A percentile compares a stretch with the other conserved stretches of the same genome.
These are phyloP conservation scores for Ditula angustiorana DNA, from an alignment of 2,888 invertebrate species.

Conservation along the genomic window DNA sequence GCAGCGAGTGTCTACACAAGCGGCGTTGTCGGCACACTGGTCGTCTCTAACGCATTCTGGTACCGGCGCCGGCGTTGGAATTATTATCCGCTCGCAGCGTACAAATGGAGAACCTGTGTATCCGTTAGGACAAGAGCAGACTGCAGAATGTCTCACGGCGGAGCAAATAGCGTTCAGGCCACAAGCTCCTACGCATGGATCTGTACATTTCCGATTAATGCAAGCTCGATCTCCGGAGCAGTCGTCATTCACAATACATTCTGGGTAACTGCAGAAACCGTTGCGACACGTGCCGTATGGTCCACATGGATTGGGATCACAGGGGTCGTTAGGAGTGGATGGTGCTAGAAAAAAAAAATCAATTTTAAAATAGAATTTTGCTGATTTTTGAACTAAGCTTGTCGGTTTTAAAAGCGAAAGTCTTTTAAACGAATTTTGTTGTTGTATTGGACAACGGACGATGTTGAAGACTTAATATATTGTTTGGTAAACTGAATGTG, in stretches of 20 bases:
- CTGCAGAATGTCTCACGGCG: slow-evolving; percentile 88
- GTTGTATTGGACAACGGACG: no score
- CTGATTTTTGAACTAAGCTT: neutral
- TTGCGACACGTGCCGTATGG: slow-evolving; percentile 88
- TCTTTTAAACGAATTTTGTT: no score
- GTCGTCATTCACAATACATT: slow-evolving; percentile 94
- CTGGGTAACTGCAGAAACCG: slow-evolving; percentile 90
- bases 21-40: slow-evolving; percentile 93
- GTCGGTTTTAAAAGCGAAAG: no score
- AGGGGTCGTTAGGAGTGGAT: slow-evolving; percentile 83
- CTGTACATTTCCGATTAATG: slow-evolving; percentile 92
- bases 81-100: slow-evolving; percentile 85
- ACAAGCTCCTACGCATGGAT: slow-evolving; percentile 93
- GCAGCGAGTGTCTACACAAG: slow-evolving; percentile 92
- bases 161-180: slow-evolving; percentile 94
- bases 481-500: no score
- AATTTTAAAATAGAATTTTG: neutral
- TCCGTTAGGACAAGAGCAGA: slow-evolving; percentile 92
- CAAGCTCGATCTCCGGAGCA: slow-evolving; percentile 93
- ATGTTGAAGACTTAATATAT: no score
- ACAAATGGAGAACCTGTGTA: slow-evolving; percentile 92
- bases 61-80: slow-evolving; percentile 75
- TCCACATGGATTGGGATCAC: slow-evolving; percentile 90
- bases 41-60: slow-evolving; percentile 91
- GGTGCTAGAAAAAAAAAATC: slow-evolving; percentile 55